A percentile compares a stretch with the other conserved stretches of the same genome.
Conservation (phyloP, 2,797 vertebrate species). For the Staurois parvus region DNA sequence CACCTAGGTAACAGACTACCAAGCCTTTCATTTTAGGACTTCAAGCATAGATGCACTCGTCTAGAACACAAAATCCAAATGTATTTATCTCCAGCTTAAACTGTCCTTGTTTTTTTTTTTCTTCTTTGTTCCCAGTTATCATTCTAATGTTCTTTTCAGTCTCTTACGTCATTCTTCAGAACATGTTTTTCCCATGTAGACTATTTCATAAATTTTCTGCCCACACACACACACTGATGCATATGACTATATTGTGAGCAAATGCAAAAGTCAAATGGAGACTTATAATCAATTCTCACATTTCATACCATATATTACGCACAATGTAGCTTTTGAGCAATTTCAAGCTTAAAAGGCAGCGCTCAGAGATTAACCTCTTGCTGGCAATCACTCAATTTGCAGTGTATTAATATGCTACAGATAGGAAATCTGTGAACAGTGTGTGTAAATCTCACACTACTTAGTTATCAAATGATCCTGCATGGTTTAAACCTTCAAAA, state of each 20-base stretch:
- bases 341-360: background rate
- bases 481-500: no score
- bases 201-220: conserved; percentile 38
- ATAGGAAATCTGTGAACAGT: background rate
- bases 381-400: background rate
- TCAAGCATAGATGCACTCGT: conserved; percentile 29
- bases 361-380: background rate
- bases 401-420: background rate
- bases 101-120: conserved; percentile 8
- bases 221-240: conserved; percentile 46
- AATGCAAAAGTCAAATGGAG: conserved; percentile 16
- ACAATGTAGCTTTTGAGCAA: background rate
- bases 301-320: background rate
- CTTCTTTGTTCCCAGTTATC: conserved; percentile 10
- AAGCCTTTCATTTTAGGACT: conserved; percentile 43
- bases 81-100: conserved; percentile 35
- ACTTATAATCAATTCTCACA: conserved; percentile 13
- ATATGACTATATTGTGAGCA: conserved; percentile 31
- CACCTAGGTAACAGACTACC: conserved; percentile 54
- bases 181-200: conserved; percentile 40
- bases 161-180: conserved; percentile 29
- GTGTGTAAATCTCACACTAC: background rate
- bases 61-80: conserved; percentile 42
- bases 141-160: conserved; percentile 5
- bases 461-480: background rate